These are phyloP conservation scores for Ornithoptera alexandrae DNA, from an alignment of 2,888 invertebrate species.

Conservation along the genomic window DNA sequence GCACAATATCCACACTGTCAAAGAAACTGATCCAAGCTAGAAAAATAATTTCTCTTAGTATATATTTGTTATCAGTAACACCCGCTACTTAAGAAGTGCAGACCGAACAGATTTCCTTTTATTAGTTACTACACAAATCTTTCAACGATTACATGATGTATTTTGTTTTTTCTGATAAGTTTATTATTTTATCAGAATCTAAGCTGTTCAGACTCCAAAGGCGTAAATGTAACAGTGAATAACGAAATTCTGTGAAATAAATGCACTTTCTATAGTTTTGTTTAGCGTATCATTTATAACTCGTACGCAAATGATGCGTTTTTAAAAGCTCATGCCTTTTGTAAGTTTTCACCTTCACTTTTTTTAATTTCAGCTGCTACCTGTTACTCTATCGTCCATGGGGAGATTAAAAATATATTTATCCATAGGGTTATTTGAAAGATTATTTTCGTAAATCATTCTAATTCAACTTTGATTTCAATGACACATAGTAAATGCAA, in stretches of 20 bases:
- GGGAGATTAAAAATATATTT: not conserved
- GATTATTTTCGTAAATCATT: not conserved
- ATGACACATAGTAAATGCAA: too few relatives aligned
- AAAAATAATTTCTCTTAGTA: not conserved
- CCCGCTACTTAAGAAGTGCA: not conserved
- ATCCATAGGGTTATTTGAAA: not conserved
- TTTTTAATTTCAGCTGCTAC: not conserved
- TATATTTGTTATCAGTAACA: not conserved
- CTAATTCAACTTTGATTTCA: too few relatives aligned
- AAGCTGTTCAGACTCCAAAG: not conserved
- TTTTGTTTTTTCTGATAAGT: too few relatives aligned
- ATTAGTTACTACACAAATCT: too few relatives aligned
- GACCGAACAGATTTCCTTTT: too few relatives aligned
- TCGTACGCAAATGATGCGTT: not conserved
- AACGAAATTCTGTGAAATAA: not conserved
- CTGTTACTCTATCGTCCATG: not conserved
- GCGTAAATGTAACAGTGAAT: not conserved
- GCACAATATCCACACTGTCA: too few relatives aligned
- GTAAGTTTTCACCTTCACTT: not conserved
- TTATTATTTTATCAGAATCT: not conserved
- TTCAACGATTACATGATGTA: too few relatives aligned
- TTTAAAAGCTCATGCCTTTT: conserved; percentile 1
- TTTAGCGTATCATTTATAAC: not conserved
- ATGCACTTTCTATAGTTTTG: not conserved
- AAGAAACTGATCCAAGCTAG: not conserved